Evolutionary conservation across 2,113 vertebrate genomes (phyloP).

Genomic region (Cyanoramphus novaezelandiae): DNA sequence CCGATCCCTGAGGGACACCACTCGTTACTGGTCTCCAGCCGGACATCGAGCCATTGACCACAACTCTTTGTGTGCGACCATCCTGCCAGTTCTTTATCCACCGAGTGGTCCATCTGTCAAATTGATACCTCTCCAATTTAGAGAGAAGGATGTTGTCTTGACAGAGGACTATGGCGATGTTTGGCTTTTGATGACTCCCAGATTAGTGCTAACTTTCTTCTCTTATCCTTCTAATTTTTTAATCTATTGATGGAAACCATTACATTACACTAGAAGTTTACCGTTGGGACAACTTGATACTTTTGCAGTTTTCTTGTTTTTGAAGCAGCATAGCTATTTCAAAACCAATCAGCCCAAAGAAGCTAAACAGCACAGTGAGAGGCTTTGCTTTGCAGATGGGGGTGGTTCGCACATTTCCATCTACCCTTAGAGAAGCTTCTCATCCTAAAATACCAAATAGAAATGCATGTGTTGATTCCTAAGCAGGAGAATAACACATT

Average conservation of each 20-base stretch:
- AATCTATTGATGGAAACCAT: background rate
- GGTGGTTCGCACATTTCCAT: background rate
- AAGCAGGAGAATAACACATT: background rate
- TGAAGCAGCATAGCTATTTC: background rate
- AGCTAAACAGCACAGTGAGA: background rate
- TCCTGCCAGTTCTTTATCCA: too few relatives aligned
- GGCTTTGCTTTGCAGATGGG: background rate
- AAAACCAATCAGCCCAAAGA: background rate
- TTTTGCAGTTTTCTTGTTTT: background rate
- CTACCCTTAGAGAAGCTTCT: background rate
- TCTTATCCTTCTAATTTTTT: background rate
- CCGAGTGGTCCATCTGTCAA: too few relatives aligned
- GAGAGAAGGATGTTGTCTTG: background rate
- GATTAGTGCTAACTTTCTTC: background rate
- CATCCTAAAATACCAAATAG: background rate
- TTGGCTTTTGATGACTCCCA: background rate
- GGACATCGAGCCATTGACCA: too few relatives aligned
- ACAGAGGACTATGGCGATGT: background rate
- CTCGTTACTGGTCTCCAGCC: too few relatives aligned
- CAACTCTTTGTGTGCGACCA: too few relatives aligned
- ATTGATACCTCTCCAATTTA: too few relatives aligned
- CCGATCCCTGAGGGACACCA: too few relatives aligned
- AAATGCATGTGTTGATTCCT: background rate
- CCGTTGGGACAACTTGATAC: background rate
- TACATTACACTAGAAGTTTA: background rate